phyloP scores from a whole-genome alignment of 2,888 invertebrate species.

The Lepetodrilus schrolli region DNA sequence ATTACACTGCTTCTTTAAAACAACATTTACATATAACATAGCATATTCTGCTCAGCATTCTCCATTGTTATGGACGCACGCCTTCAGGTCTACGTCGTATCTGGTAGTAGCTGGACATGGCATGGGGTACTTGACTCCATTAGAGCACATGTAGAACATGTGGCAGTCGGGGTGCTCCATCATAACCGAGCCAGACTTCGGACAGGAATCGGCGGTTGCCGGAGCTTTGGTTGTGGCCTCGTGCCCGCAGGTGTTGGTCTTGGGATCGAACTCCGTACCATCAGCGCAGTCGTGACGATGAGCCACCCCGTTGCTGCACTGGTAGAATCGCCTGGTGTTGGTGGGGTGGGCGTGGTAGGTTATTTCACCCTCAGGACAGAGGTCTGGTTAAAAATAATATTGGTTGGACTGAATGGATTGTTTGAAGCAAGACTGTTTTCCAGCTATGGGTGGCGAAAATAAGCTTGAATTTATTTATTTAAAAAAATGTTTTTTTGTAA shows the following conservation, averaged over 20 bases:
- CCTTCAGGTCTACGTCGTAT: neutral
- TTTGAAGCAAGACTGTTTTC: no score
- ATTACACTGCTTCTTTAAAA: no score
- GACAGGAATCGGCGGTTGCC: constrained; percentile 8
- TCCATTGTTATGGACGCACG: neutral
- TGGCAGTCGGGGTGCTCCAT: constrained; percentile 27
- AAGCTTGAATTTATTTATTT: no score
- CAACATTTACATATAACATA: no score
- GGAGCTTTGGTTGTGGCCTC: neutral
- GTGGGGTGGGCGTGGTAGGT: constrained; percentile 28
- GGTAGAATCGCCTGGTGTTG: constrained; percentile 36
- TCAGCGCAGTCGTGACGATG: constrained; percentile 26
- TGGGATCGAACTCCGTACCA: constrained; percentile 32
- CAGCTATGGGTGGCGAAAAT: no score
- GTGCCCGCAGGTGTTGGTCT: constrained; percentile 22
- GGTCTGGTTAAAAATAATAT: constrained; percentile 1
- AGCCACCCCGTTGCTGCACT: constrained; percentile 38
- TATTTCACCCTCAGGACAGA: constrained; percentile 23
- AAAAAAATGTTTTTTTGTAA: no score
- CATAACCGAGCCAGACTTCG: neutral
- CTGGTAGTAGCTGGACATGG: constrained; percentile 27
- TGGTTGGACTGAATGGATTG: no score
- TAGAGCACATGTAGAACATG: constrained; percentile 35
- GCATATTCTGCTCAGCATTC: no score
- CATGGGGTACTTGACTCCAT: constrained; percentile 26